phyloP scores from a whole-genome alignment of 2,888 invertebrate genomes.

The Sminthurides aquaticus region DNA sequence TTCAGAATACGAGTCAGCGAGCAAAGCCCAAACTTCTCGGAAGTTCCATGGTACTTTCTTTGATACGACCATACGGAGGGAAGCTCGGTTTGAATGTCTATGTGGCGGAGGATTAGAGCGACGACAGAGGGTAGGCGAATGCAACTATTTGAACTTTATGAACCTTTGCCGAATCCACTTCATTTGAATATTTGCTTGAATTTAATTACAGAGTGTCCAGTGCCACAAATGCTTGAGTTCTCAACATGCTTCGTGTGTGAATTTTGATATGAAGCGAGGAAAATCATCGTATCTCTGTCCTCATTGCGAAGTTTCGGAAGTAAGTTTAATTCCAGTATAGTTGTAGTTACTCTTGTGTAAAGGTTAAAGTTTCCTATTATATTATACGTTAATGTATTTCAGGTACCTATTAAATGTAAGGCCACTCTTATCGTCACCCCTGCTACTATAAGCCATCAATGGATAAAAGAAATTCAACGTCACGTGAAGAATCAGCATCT shows the following conservation, averaged over 20 bases:
- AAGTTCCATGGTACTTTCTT: conserved; percentile 43
- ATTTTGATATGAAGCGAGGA: neutral
- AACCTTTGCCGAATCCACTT: neutral
- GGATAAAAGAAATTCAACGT: conserved; percentile 62
- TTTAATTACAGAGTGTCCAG: conserved; percentile 46
- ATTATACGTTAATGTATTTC: no score
- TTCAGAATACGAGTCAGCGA: conserved; percentile 32
- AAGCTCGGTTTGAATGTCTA: conserved; percentile 48
- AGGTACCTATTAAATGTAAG: conserved; percentile 52
- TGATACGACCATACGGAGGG: conserved; percentile 39
- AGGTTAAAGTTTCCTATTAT: no score
- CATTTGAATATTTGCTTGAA: neutral
- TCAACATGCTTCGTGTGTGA: conserved; percentile 61
- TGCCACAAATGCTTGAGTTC: conserved; percentile 55
- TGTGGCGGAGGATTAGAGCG: conserved; percentile 45
- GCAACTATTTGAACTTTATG: neutral
- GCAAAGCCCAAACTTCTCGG: conserved; percentile 18
- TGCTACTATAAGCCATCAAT: conserved; percentile 59
- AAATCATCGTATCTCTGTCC: conserved; percentile 34
- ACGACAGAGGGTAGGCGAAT: neutral
- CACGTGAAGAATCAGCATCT: conserved; percentile 53
- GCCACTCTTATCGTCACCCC: conserved; percentile 69
- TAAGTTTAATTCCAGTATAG: conserved; percentile 16
- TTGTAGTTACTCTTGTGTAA: no score
- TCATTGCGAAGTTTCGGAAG: conserved; percentile 32